These are phyloP conservation scores for Colinus virginianus DNA, from an alignment of 2,113 vertebrate genomes.

Conservation along the genomic window DNA sequence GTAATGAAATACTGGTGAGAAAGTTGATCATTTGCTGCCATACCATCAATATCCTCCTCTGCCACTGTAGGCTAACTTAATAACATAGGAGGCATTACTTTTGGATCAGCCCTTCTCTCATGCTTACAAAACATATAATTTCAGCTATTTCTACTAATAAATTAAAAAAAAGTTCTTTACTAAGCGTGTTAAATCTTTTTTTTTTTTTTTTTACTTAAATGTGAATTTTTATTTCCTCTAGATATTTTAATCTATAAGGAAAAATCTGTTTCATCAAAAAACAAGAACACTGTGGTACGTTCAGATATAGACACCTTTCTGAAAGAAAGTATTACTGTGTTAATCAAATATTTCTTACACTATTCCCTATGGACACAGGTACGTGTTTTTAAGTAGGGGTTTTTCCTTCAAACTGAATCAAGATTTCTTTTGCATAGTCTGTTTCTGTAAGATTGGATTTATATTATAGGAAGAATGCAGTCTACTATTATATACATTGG, in stretches of 20 bases:
- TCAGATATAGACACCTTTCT: background rate
- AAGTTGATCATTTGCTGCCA: background rate
- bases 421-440: conserved; percentile 59
- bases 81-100: background rate
- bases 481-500: conserved; percentile 46
- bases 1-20: background rate
- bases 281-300: background rate
- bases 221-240: background rate
- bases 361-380: background rate
- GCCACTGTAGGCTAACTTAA: too few relatives aligned
- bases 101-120: background rate
- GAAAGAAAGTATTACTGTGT: background rate
- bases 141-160: background rate
- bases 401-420: conserved; percentile 49
- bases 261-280: background rate
- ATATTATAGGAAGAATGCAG: conserved; percentile 62
- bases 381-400: conserved; percentile 7
- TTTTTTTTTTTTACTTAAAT: background rate
- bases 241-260: background rate
- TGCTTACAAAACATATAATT: background rate
- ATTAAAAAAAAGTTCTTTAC: rapidly evolving
- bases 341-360: conserved; percentile 15
- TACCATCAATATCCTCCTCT: background rate
- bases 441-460: conserved; percentile 58
- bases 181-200: background rate